Evolutionary conservation across 2,113 vertebrate genomes (phyloP).

Genomic region (Carollia perspicillata): DNA sequence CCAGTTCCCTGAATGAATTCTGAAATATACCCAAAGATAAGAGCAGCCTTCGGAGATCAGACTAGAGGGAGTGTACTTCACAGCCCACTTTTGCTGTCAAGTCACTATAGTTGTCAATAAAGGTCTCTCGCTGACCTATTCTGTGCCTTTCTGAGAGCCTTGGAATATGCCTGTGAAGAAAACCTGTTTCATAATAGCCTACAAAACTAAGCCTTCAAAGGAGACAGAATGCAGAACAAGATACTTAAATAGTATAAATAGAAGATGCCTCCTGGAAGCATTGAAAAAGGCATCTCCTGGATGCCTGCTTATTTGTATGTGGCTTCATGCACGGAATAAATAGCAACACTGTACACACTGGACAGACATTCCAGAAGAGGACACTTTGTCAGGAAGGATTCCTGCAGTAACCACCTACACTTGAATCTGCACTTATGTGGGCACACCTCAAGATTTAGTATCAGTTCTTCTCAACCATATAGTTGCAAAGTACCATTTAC

Average conservation of each 20-base stretch:
- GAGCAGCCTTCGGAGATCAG: not conserved
- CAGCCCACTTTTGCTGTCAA: not conserved
- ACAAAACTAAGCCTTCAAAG: not conserved
- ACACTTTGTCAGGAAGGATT: not conserved
- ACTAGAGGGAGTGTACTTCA: not conserved
- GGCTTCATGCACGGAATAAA: not conserved
- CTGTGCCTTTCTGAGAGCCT: not conserved
- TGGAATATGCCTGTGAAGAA: not conserved
- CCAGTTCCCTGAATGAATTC: not conserved
- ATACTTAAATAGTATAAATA: not conserved
- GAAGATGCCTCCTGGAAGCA: not conserved
- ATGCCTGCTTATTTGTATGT: not conserved
- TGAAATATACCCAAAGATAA: not conserved
- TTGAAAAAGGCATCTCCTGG: not conserved
- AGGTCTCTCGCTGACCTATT: not conserved
- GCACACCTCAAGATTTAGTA: not conserved
- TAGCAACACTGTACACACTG: not conserved
- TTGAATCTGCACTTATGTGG: not conserved
- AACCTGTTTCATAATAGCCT: not conserved
- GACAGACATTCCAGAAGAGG: not conserved
- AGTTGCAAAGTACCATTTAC: not conserved
- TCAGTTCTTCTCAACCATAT: not conserved
- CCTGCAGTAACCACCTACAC: not conserved
- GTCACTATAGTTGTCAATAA: not conserved
- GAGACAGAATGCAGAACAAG: not conserved